Evolutionary conservation across 2,888 invertebrate genomes (phyloP).

Genomic region (Peribatodes rhomboidaria): DNA sequence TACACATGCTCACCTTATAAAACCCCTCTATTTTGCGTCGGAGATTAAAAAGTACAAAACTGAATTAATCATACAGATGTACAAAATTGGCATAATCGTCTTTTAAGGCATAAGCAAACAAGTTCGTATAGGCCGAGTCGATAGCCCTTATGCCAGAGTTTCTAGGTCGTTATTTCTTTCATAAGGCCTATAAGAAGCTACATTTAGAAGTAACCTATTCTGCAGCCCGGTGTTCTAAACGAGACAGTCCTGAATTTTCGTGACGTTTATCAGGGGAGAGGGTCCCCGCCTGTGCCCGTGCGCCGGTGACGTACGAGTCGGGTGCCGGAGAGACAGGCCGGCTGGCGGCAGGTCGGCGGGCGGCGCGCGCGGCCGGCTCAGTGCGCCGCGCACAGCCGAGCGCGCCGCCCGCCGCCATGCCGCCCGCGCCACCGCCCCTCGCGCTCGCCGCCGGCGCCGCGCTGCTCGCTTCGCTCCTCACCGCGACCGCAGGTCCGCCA

Average conservation of each 20-base stretch:
- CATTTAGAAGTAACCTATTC: background rate
- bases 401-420: conserved; percentile 48
- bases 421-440: conserved; percentile 51
- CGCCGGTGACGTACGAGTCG: background rate
- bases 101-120: too few species aligned
- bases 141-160: too few species aligned
- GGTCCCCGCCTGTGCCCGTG: conserved; percentile 5
- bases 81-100: too few species aligned
- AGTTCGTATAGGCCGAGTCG: too few species aligned
- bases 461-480: conserved; percentile 56
- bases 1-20: too few species aligned
- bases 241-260: conserved; percentile 8
- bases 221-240: background rate
- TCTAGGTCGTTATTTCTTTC: too few species aligned
- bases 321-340: background rate
- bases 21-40: too few species aligned
- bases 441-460: conserved; percentile 54
- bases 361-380: conserved; percentile 41
- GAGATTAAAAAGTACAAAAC: too few species aligned
- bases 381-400: conserved; percentile 55
- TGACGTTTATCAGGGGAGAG: background rate
- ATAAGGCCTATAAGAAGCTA: background rate
- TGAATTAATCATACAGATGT: too few species aligned
- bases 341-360: background rate
- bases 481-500: conserved; percentile 61